Evolutionary conservation across 37 sponge, comb jelly and placozoan genomes (phyloP).

Genomic region (Theonella swinhoei): DNA sequence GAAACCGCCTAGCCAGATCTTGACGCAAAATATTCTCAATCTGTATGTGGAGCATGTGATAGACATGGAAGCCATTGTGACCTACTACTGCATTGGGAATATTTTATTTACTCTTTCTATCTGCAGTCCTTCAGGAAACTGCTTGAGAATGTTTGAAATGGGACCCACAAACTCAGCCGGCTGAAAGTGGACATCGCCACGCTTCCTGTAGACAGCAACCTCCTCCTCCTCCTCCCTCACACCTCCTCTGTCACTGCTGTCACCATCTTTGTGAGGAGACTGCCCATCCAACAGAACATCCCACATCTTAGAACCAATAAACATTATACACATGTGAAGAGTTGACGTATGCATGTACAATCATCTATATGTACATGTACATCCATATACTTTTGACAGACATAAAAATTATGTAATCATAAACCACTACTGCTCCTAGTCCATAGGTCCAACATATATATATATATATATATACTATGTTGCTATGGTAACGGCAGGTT

Average conservation of each 20-base stretch:
- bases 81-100: neutral
- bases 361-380: too few species aligned
- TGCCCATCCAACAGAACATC: neutral
- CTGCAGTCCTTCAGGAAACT: conserved; percentile 29
- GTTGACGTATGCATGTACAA: too few species aligned
- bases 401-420: too few species aligned
- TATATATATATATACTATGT: neutral
- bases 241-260: too few species aligned
- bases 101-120: conserved; percentile 21
- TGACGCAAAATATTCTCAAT: conserved; percentile 53
- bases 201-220: neutral
- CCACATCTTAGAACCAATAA: neutral
- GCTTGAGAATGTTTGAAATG: conserved; percentile 34
- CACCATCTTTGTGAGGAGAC: too few species aligned
- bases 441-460: neutral
- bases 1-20: conserved; percentile 46
- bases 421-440: neutral
- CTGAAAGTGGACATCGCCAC: neutral
- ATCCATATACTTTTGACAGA: too few species aligned
- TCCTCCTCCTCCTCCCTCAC: conserved; percentile 1
- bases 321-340: too few species aligned
- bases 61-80: too few species aligned
- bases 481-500: too few species aligned
- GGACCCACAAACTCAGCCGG: conserved; percentile 42
- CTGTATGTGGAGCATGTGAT: too few species aligned